Evolutionary conservation across 2,113 vertebrate species (phyloP).

Genomic region (Gymnorhina tibicen): DNA sequence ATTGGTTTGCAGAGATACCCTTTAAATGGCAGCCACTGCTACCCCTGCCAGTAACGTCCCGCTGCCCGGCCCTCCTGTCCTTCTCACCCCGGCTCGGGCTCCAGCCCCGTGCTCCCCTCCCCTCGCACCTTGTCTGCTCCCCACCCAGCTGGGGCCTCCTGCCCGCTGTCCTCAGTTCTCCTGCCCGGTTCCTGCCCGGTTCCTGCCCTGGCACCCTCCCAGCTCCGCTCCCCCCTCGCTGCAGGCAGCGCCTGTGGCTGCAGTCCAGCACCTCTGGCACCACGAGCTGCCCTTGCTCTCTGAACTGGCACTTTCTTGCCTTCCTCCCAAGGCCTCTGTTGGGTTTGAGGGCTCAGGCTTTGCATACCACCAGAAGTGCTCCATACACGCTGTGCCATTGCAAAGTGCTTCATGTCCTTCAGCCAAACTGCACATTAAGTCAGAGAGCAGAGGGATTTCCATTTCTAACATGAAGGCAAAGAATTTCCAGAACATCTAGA

Average conservation of each 20-base stretch:
- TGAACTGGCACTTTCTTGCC: neutral
- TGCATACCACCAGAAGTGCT: neutral
- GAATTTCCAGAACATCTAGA: neutral
- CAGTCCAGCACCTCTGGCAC: neutral
- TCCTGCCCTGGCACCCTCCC: neutral
- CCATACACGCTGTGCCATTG: neutral
- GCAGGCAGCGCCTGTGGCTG: neutral
- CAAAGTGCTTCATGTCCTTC: neutral
- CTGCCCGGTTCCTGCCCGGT: neutral
- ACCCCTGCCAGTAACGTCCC: neutral
- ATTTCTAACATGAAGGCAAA: neutral
- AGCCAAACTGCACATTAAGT: neutral
- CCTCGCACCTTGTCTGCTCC: neutral
- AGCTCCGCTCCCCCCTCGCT: fast-evolving
- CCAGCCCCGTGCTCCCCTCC: neutral
- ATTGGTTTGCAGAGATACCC: constrained; percentile 3
- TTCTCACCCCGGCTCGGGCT: neutral
- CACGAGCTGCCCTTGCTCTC: neutral
- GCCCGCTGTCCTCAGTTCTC: neutral
- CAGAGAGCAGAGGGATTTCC: neutral
- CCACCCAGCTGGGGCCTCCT: neutral
- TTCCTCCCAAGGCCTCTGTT: neutral
- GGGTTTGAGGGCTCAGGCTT: neutral
- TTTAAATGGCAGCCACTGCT: constrained; percentile 2
- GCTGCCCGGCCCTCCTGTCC: neutral